Base-by-base conservation (phyloP, 2,797 vertebrate genomes). In the Pogonophryne albipinna region DNA sequence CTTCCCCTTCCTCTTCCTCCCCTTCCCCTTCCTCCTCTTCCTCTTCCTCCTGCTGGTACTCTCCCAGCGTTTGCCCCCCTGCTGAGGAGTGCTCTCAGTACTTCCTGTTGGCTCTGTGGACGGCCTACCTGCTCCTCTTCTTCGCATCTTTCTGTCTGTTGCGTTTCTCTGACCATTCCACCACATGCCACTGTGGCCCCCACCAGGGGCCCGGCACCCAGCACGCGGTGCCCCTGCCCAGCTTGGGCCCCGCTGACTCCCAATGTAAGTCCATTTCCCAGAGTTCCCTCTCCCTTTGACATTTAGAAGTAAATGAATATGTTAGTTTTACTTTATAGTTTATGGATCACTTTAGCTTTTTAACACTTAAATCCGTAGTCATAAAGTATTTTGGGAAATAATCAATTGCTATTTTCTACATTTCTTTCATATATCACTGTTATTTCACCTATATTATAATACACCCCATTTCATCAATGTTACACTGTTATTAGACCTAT, bases 61-160 rank as follows among this genome's bases (percentile, higher is more conserved):
- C 94, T 84, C 83, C 88, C 49, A 92, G 91, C 14, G 69, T 89
- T 51, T 96, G 87, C 89, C 94, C 94, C 80, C 93, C 85, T 74
- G 84, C 87, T 70, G 92, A 85, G 71, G 92, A 93, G 88, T 95
- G 92, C 86, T 93, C 92, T 85, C 93, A 84, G 78, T 94, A 81
- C 84, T 79, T 95, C 85, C 91, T 95, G 79, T 90, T 87, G 93
- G 89, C 91, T 83, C 92, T 95, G 86, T 86, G 94, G 75, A 85
- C 71, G 1, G 75, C 93, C 80, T 95, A 95, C 86, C 87, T 95
- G 82, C 90, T 96, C 85, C 87, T 94, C 90, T 88, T 94, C 91
- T 94, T 94, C 90, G 80, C 95, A 78, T 95, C 87, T 84, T 93
- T 92, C 87, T 92, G 90, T 89, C 83, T 95, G 90, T 90, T 95